phyloP scores from a whole-genome alignment of 1,140 invertebrate genomes.

The Lordiphosa collinella region DNA sequence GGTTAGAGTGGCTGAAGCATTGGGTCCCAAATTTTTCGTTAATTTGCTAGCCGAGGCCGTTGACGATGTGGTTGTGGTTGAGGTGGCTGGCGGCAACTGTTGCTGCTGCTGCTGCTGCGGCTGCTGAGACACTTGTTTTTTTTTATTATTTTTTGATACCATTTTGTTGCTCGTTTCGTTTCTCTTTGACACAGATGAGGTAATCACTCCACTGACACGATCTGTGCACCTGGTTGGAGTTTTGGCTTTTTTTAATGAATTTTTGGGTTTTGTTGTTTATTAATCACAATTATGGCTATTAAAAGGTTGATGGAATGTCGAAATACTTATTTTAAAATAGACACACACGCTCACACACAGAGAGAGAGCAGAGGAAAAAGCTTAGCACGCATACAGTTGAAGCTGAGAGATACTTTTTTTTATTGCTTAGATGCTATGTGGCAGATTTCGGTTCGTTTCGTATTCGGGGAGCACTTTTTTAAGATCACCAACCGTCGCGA shows the following conservation, averaged over 20 bases:
- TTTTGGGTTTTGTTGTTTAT: slow-evolving; percentile 29
- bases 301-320: slow-evolving; percentile 51
- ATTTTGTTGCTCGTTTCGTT: slow-evolving; percentile 45
- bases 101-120: slow-evolving; percentile 20
- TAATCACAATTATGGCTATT: slow-evolving; percentile 67
- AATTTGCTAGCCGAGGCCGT: slow-evolving; percentile 61
- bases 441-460: slow-evolving; percentile 39
- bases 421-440: slow-evolving; percentile 47
- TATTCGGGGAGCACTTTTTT: slow-evolving; percentile 47
- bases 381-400: slow-evolving; percentile 53
- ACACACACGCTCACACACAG: slow-evolving; percentile 35
- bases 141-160: slow-evolving; percentile 78
- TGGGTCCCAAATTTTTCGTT: slow-evolving; percentile 56
- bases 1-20: slow-evolving; percentile 57
- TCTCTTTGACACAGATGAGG: slow-evolving; percentile 61
- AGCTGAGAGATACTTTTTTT: slow-evolving; percentile 30
- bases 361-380: slow-evolving; percentile 41
- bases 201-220: slow-evolving; percentile 55
- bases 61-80: slow-evolving; percentile 62
- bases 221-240: slow-evolving; percentile 29
- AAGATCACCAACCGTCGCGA: slow-evolving; percentile 75
- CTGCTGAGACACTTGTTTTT: slow-evolving; percentile 70
- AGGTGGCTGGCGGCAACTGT: slow-evolving; percentile 46
- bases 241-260: slow-evolving; percentile 19
- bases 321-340: slow-evolving; percentile 74